Evolutionary conservation across 2,797 vertebrate species (phyloP).

Genomic region (Ceyx erithaca): DNA sequence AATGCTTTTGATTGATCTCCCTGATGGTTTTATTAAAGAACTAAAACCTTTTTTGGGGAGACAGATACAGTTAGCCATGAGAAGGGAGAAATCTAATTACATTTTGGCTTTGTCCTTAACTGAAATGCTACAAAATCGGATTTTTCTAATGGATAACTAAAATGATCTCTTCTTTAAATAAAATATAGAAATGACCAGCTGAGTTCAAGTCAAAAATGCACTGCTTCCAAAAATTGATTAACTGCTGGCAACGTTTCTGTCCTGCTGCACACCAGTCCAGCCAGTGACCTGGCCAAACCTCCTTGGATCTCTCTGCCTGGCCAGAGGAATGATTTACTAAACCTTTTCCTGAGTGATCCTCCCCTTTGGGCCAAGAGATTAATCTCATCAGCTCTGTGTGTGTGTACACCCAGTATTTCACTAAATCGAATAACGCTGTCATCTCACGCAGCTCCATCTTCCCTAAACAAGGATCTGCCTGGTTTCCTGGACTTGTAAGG

Average conservation of each 20-base stretch:
- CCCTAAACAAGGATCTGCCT: not conserved
- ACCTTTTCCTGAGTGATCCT: slow-evolving; percentile 42
- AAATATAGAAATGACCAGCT: slow-evolving; percentile 48
- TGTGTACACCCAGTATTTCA: not conserved
- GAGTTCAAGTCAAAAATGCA: slow-evolving; percentile 51
- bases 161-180: slow-evolving; percentile 66
- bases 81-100: slow-evolving; percentile 63
- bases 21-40: slow-evolving; percentile 72
- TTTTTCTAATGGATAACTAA: slow-evolving; percentile 69
- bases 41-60: slow-evolving; percentile 56
- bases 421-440: not conserved
- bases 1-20: slow-evolving; percentile 74
- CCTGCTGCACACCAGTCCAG: slow-evolving; percentile 2
- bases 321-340: slow-evolving; percentile 56
- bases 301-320: slow-evolving; percentile 30
- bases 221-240: slow-evolving; percentile 65
- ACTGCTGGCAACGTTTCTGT: not conserved
- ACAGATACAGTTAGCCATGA: slow-evolving; percentile 52
- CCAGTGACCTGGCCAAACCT: slow-evolving; percentile 10
- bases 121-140: slow-evolving; percentile 48
- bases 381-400: not conserved
- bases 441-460: not conserved
- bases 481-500: not conserved
- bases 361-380: slow-evolving; percentile 29
- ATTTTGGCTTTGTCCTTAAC: slow-evolving; percentile 67